These are phyloP conservation scores for Myrmecophaga tridactyla DNA, from an alignment of 2,113 vertebrate genomes.

Conservation along the genomic window DNA sequence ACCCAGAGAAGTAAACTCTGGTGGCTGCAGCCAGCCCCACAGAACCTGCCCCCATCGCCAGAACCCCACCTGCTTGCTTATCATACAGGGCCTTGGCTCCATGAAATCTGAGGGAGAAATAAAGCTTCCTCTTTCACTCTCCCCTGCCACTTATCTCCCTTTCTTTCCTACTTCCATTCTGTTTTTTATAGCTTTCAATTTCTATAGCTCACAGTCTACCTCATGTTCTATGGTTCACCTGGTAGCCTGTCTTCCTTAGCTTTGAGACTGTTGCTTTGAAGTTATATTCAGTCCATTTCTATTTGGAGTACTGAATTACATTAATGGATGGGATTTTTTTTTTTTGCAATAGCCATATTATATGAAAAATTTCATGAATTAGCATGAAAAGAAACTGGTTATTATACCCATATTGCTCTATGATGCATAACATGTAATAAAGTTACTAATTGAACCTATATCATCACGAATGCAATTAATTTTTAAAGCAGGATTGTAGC, in stretches of 20 bases:
- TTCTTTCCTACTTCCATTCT: neutral
- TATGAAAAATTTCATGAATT: neutral
- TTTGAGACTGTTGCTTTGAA: neutral
- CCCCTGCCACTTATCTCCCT: neutral
- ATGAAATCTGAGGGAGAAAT: neutral
- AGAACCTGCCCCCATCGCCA: too few species aligned
- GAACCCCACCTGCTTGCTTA: neutral
- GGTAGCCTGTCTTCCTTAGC: neutral
- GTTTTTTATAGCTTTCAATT: neutral
- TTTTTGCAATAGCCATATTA: neutral
- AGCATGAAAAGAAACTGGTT: neutral
- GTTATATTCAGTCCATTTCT: neutral
- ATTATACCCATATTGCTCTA: neutral
- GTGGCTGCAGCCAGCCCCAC: accelerated
- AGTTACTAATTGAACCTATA: neutral
- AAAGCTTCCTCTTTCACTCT: neutral
- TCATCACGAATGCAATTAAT: neutral
- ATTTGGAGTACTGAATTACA: neutral
- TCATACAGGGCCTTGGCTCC: accelerated
- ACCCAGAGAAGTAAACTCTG: accelerated
- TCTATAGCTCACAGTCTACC: neutral
- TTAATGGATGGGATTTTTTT: neutral
- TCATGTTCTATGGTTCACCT: neutral
- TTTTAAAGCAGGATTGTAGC: neutral
- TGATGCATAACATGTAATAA: neutral